A percentile compares a stretch with the other conserved stretches of the same genome.
These are phyloP conservation scores for Ochotona curzoniae DNA, from an alignment of 2,113 vertebrate genomes.

Conservation along the genomic window DNA sequence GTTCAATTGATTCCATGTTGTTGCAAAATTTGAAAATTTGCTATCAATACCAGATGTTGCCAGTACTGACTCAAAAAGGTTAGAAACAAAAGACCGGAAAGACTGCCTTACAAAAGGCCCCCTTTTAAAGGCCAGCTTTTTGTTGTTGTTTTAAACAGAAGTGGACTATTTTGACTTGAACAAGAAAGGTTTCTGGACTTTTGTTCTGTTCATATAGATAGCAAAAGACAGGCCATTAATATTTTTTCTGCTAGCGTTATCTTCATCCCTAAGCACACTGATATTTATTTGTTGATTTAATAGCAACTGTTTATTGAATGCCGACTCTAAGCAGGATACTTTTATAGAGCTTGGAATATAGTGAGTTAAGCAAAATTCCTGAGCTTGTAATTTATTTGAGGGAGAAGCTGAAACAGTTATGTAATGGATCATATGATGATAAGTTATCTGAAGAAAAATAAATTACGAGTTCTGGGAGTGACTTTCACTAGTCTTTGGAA, in stretches of 20 bases:
- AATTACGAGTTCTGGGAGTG: background rate
- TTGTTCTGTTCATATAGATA: conserved; percentile 28
- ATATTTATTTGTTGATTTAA: conserved; percentile 47
- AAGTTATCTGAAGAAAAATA: conserved; percentile 41
- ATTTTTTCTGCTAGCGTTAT: conserved; percentile 23
- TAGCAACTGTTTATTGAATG: conserved; percentile 10
- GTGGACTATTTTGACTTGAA: background rate
- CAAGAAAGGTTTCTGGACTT: background rate
- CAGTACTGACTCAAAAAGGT: background rate
- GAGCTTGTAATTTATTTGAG: background rate
- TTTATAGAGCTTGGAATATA: background rate
- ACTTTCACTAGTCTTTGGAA: background rate
- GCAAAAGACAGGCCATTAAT: conserved; percentile 7
- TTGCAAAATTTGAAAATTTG: conserved; percentile 55
- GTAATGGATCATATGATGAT: background rate
- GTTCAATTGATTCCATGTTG: conserved; percentile 51
- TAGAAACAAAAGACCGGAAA: conserved; percentile 58
- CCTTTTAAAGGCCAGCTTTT: conserved; percentile 33
- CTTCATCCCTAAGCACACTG: background rate
- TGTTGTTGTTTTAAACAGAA: conserved; percentile 55
- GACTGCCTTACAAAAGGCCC: background rate
- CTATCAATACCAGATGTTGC: conserved; percentile 58
- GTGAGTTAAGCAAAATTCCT: background rate
- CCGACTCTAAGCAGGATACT: background rate
- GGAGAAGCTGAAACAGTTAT: conserved; percentile 26